Evolutionary conservation across 2,113 vertebrate species (phyloP).

Genomic region (Entelurus aequoreus): DNA sequence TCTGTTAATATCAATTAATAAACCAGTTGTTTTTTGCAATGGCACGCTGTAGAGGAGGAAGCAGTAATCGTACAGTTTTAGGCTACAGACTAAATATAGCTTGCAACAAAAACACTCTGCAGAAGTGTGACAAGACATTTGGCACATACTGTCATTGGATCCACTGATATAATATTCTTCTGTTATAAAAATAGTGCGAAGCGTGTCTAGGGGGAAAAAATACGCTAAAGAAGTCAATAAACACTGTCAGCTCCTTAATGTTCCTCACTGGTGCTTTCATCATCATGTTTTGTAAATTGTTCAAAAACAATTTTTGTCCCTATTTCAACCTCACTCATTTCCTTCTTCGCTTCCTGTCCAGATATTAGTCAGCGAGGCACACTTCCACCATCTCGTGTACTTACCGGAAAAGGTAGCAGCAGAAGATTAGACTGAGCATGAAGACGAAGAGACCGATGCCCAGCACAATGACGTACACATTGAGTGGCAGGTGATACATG

Average conservation of each 20-base stretch:
- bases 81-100: no score
- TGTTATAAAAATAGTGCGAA: no score
- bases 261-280: not conserved
- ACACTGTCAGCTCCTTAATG: not conserved
- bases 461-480: constrained; percentile 77
- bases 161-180: no score
- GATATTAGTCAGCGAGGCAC: not conserved
- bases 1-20: no score
- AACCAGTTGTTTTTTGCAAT: no score
- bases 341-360: not conserved
- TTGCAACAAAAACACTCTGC: no score
- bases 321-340: not conserved
- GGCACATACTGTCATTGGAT: no score
- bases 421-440: constrained; percentile 80
- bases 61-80: no score
- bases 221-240: not conserved
- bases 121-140: no score
- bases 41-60: no score
- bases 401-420: constrained; percentile 81
- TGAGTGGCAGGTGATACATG: constrained; percentile 76
- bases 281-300: not conserved
- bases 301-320: not conserved
- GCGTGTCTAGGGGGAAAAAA: no score
- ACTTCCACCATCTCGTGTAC: not conserved
- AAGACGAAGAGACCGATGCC: constrained; percentile 79